Conservation (phyloP, 2,888 invertebrate genomes). For the Cantharis nigra region DNA sequence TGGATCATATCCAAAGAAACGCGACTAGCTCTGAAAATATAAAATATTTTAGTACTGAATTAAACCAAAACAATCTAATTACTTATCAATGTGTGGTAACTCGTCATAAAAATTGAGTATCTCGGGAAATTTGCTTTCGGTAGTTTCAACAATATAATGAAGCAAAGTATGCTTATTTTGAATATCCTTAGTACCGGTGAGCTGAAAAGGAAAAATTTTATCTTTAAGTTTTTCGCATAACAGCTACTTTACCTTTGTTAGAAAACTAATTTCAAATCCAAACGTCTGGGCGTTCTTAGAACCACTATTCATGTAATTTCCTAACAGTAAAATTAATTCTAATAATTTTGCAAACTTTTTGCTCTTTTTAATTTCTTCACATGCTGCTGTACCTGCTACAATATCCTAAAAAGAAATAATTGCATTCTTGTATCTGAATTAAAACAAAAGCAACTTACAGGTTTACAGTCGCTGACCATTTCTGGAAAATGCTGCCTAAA, state of each 20-base stretch:
- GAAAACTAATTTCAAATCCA: constrained; percentile 95
- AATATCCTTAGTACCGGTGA: constrained; percentile 88
- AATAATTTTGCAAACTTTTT: constrained; percentile 88
- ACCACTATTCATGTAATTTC: constrained; percentile 97
- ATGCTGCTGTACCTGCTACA: constrained; percentile 93
- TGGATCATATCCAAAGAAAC: constrained; percentile 83
- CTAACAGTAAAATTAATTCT: constrained; percentile 85
- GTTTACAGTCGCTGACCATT: constrained; percentile 84
- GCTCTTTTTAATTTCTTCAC: constrained; percentile 89
- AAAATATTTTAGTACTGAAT: background rate
- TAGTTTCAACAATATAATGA: constrained; percentile 87
- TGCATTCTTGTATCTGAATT: background rate
- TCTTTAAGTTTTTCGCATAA: background rate
- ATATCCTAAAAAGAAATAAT: constrained; percentile 68
- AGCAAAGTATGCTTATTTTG: constrained; percentile 92
- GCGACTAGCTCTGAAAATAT: constrained; percentile 71
- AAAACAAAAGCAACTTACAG: constrained; percentile 61
- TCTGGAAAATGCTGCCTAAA: constrained; percentile 89
- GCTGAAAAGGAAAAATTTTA: constrained; percentile 55
- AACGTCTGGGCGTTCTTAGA: constrained; percentile 92
- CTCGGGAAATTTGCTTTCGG: constrained; percentile 89
- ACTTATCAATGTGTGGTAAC: constrained; percentile 85
- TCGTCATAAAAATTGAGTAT: constrained; percentile 82
- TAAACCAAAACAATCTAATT: constrained; percentile 23
- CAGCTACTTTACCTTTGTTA: constrained; percentile 77